Base-by-base conservation (phyloP, 2,113 vertebrate species). In the Oncorhynchus nerka region DNA sequence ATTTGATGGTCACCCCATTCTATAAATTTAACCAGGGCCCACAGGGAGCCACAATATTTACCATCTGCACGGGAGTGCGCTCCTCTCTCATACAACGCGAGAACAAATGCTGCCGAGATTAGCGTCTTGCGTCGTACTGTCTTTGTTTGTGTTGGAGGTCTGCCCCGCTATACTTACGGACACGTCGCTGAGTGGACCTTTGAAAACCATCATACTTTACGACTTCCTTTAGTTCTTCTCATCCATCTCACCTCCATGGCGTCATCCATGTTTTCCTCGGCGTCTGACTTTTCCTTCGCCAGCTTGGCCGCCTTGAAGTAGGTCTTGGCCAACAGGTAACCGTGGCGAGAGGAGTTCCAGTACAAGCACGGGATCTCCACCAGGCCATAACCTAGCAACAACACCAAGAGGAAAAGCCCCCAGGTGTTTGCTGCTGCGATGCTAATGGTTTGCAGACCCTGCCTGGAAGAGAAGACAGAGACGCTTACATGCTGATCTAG, bases 391-490 rank as follows among this genome's bases (percentile, higher is more conserved):
- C 97, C 96, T 86, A 99, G 84, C 83, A 99, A 86, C 78, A 99
- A 84, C 73, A 99, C 96, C 20, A 99, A 93, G 75, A 99, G 95
- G 83, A 99, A 97, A 0, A 99, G 93, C 64, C 97, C 97, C 97
- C 97, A 99, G 0, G 96, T 98, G 81, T 98, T 98, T 71, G 97
- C 97, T 59, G 96, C 95, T 1, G 96, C 95, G 80, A 97, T 98
- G 34, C 97, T 93, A 64, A 98, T 97, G 13, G 95, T 97, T 84
- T 96, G 95, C 70, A 99, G 92, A 4, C 96, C 93, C 64, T 80
- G 91, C 95, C 97, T 99, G 83, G 3, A 71, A 12, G 48, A 48
- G 73, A 20, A 28, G 30, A 34, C 51, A 22, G 12, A 69, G 1
- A 51, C 26, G 71, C 7, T 57, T 22, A 24, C 45, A 24, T 4